Evolutionary conservation across 1,140 invertebrate species (phyloP).

Genomic region (Pseudomyrmex dendroicus): DNA sequence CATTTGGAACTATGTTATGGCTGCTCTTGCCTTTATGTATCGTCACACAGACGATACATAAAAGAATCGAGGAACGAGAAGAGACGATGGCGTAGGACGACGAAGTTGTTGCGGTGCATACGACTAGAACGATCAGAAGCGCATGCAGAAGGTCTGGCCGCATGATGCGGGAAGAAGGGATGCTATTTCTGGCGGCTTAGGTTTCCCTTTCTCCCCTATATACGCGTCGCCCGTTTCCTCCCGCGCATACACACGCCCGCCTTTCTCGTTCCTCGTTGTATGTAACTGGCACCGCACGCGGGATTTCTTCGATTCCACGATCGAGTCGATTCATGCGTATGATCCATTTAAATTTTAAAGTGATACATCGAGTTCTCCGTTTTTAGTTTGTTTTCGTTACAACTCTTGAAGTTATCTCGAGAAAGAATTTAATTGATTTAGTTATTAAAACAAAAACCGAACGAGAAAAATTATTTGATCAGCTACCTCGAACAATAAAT

Average conservation of each 20-base stretch:
- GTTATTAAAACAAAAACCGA: too few relatives aligned
- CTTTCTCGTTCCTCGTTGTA: conserved; percentile 45
- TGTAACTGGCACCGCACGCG: conserved; percentile 32
- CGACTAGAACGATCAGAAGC: conserved; percentile 68
- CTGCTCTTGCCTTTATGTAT: not conserved
- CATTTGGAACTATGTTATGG: conserved; percentile 15
- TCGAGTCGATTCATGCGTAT: not conserved
- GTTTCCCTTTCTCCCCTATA: conserved; percentile 69
- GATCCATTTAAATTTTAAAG: conserved; percentile 38
- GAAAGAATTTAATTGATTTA: too few relatives aligned
- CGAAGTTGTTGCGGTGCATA: conserved; percentile 61
- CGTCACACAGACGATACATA: not conserved
- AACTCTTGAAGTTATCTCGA: too few relatives aligned
- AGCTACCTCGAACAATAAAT: too few relatives aligned
- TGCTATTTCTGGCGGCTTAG: conserved; percentile 74
- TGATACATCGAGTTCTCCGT: not conserved
- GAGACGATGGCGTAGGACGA: conserved; percentile 14
- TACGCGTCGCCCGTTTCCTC: conserved; percentile 53
- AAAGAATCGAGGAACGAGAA: conserved; percentile 36
- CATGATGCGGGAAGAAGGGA: conserved; percentile 68
- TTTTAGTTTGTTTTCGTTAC: not conserved
- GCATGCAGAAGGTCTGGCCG: conserved; percentile 73
- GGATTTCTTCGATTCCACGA: conserved; percentile 41
- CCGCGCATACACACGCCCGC: conserved; percentile 49
- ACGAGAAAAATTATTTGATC: too few relatives aligned